phyloP scores from a whole-genome alignment of 2,113 vertebrate genomes.

The Promerops cafer region DNA sequence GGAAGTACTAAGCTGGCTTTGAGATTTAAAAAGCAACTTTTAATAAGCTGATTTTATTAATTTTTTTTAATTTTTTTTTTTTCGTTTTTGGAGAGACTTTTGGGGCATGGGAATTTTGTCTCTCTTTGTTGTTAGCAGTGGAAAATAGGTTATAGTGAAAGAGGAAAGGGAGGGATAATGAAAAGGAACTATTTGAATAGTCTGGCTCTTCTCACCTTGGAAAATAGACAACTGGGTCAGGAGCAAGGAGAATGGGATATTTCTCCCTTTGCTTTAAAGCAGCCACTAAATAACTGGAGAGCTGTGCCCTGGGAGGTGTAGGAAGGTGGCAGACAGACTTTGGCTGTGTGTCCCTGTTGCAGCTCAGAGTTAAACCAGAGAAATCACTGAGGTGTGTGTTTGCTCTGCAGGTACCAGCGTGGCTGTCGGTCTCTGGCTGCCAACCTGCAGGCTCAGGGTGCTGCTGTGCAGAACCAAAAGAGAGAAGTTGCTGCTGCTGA shows the following conservation, averaged over 20 bases:
- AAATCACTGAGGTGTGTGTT: not conserved
- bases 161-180: conserved; percentile 3
- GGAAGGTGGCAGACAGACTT: not conserved
- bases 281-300: not conserved
- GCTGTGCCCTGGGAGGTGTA: not conserved
- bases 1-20: not conserved
- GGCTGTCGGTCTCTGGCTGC: conserved; percentile 84
- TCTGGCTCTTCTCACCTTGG: not conserved
- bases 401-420: conserved; percentile 84
- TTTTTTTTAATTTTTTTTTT: not conserved
- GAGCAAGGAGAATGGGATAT: not conserved
- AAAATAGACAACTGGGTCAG: conserved; percentile 17
- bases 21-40: not conserved
- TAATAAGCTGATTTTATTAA: conserved; percentile 1
- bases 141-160: conserved; percentile 19
- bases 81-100: not conserved
- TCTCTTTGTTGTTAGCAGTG: not conserved
- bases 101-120: conserved; percentile 15
- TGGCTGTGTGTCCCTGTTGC: not conserved
- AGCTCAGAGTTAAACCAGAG: not conserved
- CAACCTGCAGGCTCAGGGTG: conserved; percentile 74
- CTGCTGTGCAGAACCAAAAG: not conserved
- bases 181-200: conserved; percentile 38
- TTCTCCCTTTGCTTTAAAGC: not conserved
- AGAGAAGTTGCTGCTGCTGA: conserved; percentile 2